phyloP scores from a whole-genome alignment of 2,888 invertebrate genomes.

The Epinotia demarniana region DNA sequence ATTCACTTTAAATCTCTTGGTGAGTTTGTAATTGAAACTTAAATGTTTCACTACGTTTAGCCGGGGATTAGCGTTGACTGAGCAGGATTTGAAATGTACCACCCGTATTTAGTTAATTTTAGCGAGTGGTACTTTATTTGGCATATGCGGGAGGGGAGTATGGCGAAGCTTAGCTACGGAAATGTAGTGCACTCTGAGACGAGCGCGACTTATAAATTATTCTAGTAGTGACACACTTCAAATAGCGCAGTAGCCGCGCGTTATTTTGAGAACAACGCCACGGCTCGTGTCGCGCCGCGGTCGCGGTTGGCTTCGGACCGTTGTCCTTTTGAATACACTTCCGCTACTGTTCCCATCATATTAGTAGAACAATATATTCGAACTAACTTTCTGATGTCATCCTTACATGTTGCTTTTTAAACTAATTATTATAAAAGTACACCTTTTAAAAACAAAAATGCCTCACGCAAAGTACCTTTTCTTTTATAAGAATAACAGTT shows the following conservation, averaged over 20 bases:
- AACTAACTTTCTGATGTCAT: constrained; percentile 27
- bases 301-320: constrained; percentile 60
- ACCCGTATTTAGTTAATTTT: constrained; percentile 40
- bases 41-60: constrained; percentile 40
- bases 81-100: constrained; percentile 40
- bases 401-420: constrained; percentile 7
- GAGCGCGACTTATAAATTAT: constrained; percentile 81
- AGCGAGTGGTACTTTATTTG: constrained; percentile 35
- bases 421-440: background rate
- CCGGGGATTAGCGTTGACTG: constrained; percentile 43
- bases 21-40: constrained; percentile 43
- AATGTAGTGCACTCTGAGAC: constrained; percentile 76
- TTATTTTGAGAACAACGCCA: constrained; percentile 75
- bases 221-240: constrained; percentile 82
- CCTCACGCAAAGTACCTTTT: too few species aligned
- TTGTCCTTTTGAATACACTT: constrained; percentile 46
- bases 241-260: constrained; percentile 75
- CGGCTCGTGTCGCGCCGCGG: constrained; percentile 45
- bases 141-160: constrained; percentile 52
- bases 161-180: constrained; percentile 69
- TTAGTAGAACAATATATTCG: constrained; percentile 23
- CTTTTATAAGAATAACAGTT: too few species aligned
- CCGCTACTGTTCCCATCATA: constrained; percentile 31
- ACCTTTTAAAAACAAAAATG: too few species aligned
- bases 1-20: constrained; percentile 32